A percentile compares a stretch with the other conserved stretches of the same genome.
Conservation (phyloP, 2,113 vertebrate genomes). For the Hylia prasina region DNA sequence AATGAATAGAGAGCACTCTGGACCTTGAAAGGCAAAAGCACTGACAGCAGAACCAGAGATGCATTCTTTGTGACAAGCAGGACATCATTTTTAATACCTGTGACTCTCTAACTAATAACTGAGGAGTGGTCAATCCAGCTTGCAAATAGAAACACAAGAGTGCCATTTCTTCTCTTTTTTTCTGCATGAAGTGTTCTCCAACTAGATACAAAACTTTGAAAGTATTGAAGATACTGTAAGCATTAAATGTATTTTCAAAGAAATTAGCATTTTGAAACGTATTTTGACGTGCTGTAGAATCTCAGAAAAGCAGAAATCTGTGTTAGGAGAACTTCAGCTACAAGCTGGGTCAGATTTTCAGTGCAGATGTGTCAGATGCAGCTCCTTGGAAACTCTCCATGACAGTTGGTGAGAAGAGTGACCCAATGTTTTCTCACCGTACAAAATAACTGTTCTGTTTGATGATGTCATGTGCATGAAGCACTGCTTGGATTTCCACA, state of each 20-base stretch:
- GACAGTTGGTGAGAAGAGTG: slow-evolving; percentile 8
- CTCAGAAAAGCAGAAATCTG: background rate
- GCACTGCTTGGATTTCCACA: background rate
- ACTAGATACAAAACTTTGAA: background rate
- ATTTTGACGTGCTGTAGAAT: background rate
- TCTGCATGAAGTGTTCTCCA: background rate
- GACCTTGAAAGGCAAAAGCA: background rate
- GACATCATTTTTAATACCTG: background rate
- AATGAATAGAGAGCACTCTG: background rate
- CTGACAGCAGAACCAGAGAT: background rate
- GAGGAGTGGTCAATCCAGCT: background rate
- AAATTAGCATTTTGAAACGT: background rate
- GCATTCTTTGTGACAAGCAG: background rate
- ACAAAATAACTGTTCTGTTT: background rate
- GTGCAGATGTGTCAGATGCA: slow-evolving; percentile 10
- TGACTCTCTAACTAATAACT: background rate
- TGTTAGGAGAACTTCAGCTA: background rate
- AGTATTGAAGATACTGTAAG: background rate
- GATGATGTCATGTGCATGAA: background rate
- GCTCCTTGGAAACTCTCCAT: slow-evolving; percentile 22
- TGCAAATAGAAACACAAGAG: background rate
- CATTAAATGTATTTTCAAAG: background rate
- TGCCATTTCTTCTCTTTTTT: background rate
- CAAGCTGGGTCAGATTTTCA: background rate
- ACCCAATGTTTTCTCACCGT: slow-evolving; percentile 1